phyloP scores from a whole-genome alignment of 92 coral and sea anemone species.

The Pocillopora grandis region DNA sequence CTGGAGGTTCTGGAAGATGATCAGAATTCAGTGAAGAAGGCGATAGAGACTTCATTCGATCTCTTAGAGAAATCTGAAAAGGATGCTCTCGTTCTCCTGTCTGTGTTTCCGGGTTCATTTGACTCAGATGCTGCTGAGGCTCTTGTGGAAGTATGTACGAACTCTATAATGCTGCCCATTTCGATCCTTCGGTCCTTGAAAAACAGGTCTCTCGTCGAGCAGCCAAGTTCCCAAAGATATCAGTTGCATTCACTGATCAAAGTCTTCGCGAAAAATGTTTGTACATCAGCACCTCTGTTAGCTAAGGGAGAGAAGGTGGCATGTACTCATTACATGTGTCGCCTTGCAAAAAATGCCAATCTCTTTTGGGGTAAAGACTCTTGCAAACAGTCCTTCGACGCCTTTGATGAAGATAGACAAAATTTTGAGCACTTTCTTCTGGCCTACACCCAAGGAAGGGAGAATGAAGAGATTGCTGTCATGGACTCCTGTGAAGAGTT shows the following conservation, averaged over 20 bases:
- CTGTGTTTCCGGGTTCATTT: constrained; percentile 34
- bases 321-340: constrained; percentile 20
- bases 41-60: constrained; percentile 44
- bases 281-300: background rate
- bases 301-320: constrained; percentile 3
- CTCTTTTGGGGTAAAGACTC: constrained; percentile 38
- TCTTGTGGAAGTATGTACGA: background rate
- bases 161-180: background rate
- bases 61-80: background rate
- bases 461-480: too few species aligned
- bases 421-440: constrained; percentile 42
- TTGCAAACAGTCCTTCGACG: constrained; percentile 32
- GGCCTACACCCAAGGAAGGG: background rate
- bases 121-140: constrained; percentile 10
- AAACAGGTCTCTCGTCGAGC: constrained; percentile 18
- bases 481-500: background rate
- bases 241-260: constrained; percentile 36
- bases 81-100: constrained; percentile 28
- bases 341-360: constrained; percentile 7
- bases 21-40: constrained; percentile 5
- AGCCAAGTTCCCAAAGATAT: constrained; percentile 17
- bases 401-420: constrained; percentile 36
- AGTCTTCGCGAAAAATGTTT: constrained; percentile 11
- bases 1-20: constrained; percentile 13
- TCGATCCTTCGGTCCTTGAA: constrained; percentile 14